These are phyloP conservation scores for Ceratina australensis DNA, from an alignment of 1,140 invertebrate species.

Conservation along the genomic window DNA sequence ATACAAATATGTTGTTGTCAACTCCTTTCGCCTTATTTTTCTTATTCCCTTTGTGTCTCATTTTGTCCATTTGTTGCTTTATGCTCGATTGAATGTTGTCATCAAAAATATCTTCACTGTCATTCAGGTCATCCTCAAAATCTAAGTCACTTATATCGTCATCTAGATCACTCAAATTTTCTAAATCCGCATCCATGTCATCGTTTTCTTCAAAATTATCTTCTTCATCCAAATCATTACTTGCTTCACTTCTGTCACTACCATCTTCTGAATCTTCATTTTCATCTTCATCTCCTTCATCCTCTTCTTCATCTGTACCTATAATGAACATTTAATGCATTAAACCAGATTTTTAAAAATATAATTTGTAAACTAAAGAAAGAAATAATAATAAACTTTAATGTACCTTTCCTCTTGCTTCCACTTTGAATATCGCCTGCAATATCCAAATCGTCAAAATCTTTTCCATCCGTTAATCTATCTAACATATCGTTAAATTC, in stretches of 20 bases:
- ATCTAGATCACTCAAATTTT: constrained; percentile 62
- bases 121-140: constrained; percentile 50
- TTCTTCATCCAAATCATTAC: constrained; percentile 72
- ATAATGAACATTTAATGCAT: not conserved
- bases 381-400: not conserved
- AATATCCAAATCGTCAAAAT: constrained; percentile 82
- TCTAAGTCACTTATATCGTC: constrained; percentile 65
- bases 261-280: constrained; percentile 66
- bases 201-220: constrained; percentile 64
- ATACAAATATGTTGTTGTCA: constrained; percentile 81
- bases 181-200: constrained; percentile 56
- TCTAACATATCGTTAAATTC: constrained; percentile 93
- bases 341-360: not conserved
- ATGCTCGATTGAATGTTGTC: constrained; percentile 18
- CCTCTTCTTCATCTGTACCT: constrained; percentile 52
- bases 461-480: constrained; percentile 81
- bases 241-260: constrained; percentile 73
- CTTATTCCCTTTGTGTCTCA: constrained; percentile 32
- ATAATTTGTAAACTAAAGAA: constrained; percentile 5
- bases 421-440: constrained; percentile 76
- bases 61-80: constrained; percentile 22
- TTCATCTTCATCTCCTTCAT: constrained; percentile 61
- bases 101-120: constrained; percentile 14
- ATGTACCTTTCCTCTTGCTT: constrained; percentile 70
- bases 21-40: constrained; percentile 51